Base-by-base conservation (phyloP, 2,797 vertebrate species). In the Salarias fasciatus region DNA sequence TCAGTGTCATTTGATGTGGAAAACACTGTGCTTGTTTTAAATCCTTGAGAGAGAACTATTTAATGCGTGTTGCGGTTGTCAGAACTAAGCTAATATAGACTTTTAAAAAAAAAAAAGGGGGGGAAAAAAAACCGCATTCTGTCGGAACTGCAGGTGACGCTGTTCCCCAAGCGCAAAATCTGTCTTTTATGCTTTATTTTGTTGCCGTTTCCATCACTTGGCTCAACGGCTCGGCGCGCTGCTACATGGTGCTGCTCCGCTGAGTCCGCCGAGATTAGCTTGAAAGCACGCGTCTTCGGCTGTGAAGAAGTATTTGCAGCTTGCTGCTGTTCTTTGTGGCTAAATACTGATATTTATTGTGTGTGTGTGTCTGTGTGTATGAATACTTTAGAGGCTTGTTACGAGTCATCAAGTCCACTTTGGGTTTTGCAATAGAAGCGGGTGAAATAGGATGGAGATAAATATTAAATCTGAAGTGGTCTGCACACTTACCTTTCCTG, bases 201-300 rank as follows among this genome's bases (percentile, higher is more conserved):
- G 44, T 58, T 55, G 49, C 68, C 51, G 56, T 54, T 72, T 80
- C 71, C 64, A 80, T 76, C 59, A 6, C 55, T 53, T 13, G 57
- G 53, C 73, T 72, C 77, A n/a, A 40, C 40, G 60, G 68, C 77
- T 72, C 77, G 68, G 84, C 55, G 38, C 54, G 14, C 11, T 0
- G 18, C 56, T 62, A 51, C 45, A 13, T 68, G 12, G 12, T 53
- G 64, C 58, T 41, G 68, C 77, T 72, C 71, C 44, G 53, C 60
- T 75, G 70, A 72, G 47, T 75, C 76, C 52, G 63, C 48, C 57
- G 76, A 76, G 74, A 83, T 76, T 48, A 71, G 11, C 63, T 52
- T 66, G 60, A 69, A 84, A 75, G 68, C 69, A 49, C 58, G 28
- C 28, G 54, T 57, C 15, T 52, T 40, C 45, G 42, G 45, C 11